These are phyloP conservation scores for Pyrgus malvae DNA, from an alignment of 2,888 invertebrate species.

Conservation along the genomic window DNA sequence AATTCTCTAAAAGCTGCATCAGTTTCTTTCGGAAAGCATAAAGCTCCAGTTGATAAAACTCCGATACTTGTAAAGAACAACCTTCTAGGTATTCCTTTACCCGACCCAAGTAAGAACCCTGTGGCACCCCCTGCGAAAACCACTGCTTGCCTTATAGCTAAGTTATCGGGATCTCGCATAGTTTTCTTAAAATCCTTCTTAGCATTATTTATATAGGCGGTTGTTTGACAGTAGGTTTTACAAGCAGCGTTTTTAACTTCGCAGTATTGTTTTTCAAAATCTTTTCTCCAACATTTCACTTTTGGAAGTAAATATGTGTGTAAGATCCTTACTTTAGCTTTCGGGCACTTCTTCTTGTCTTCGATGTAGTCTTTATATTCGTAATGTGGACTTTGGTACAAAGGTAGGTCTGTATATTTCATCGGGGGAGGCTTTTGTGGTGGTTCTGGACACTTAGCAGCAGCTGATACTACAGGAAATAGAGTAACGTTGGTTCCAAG, in stretches of 20 bases:
- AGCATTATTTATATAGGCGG: conserved; percentile 23
- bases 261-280: conserved; percentile 24
- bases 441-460: conserved; percentile 34
- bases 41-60: conserved; percentile 45
- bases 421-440: conserved; percentile 55
- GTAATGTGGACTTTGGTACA: conserved; percentile 55
- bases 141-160: conserved; percentile 40
- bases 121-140: conserved; percentile 40
- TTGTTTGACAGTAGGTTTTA: conserved; percentile 15
- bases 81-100: conserved; percentile 38
- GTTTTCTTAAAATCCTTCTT: conserved; percentile 41
- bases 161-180: conserved; percentile 50
- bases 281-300: conserved; percentile 41
- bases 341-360: conserved; percentile 45
- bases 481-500: conserved; percentile 46
- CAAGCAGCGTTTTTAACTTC: conserved; percentile 33
- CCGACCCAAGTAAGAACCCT: conserved; percentile 42
- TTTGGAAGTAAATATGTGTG: conserved; percentile 49
- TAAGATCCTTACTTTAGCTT: conserved; percentile 44
- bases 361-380: conserved; percentile 53
- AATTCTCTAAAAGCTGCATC: conserved; percentile 49
- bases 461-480: conserved; percentile 52
- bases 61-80: conserved; percentile 46
- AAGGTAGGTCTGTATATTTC: conserved; percentile 58
- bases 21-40: conserved; percentile 60